Base-by-base conservation (phyloP, 2,888 invertebrate species). In the Pseudolycoriella hygida region DNA sequence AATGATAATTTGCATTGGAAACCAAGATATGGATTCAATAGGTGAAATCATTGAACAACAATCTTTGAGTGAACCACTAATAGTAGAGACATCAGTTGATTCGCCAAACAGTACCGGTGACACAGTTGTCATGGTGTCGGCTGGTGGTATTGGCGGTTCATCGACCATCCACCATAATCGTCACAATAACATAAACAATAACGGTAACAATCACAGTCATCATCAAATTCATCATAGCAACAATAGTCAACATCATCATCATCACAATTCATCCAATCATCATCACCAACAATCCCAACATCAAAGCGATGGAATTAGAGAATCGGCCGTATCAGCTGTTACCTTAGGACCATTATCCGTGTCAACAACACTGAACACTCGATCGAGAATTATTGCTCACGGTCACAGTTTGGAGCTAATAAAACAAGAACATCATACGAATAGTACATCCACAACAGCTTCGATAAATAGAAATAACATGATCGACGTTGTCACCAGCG, bases 1-100 rank as follows among this genome's bases (percentile, higher is more conserved):
- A 34, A 34, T 34, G 34, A 34, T 34, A 34, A 34, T 19, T 14
- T 14, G n/a, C 42, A 12, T 25, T 8, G 25, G 25, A 25, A 25
- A 25, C 34, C 12, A 34, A 34, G 17, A 47, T 45, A 73, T 73
- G 72, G 72, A 73, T 58, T 70, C 71, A 57, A 69, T 73, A 58
- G 71, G 68, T 57, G 72, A 72, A 57, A 72, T 73, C 64, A 71
- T 73, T 57, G 71, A 72, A 59, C 68, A 70, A 57, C 71, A 70
- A 59, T 60, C 69, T 54, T 64, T 71, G 53, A 67, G 65, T 56
- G 70, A 71, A 57, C 61, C 64, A 46, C 52, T 66, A 46, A 58
- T 59, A 30, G 67, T 55, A 37, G 62, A 63, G 47, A 55, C 71
- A 50, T 62, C 66, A 60, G 64, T 67, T 60, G 67, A 67, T 64